Evolutionary conservation across 2,888 invertebrate species (phyloP).

Genomic region (Hydraecia micacea): DNA sequence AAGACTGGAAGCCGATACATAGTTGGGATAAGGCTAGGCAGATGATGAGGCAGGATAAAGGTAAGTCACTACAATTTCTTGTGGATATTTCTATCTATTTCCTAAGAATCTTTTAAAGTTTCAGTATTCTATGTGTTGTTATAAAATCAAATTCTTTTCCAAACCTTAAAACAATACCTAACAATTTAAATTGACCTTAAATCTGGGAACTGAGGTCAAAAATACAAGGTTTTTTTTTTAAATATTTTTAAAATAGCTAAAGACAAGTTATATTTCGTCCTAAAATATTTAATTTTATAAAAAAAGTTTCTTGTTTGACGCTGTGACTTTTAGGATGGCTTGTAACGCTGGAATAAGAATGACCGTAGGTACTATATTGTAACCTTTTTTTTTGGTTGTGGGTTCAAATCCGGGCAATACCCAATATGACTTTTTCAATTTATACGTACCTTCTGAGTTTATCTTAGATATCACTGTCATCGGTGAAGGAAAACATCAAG

Average conservation of each 20-base stretch:
- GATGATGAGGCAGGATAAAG: neutral
- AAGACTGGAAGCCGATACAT: neutral
- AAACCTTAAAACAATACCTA: conserved; percentile 55
- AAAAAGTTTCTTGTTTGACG: neutral
- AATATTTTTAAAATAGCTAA: conserved; percentile 17
- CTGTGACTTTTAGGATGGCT: neutral
- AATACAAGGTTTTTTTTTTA: conserved; percentile 50
- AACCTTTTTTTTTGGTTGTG: neutral
- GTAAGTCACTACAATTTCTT: neutral
- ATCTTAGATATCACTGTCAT: neutral
- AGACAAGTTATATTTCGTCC: neutral
- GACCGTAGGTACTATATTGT: neutral
- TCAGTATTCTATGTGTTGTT: neutral
- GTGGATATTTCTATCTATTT: neutral
- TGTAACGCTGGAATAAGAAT: neutral
- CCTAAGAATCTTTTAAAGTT: neutral
- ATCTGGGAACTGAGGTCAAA: conserved; percentile 58
- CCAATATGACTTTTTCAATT: neutral
- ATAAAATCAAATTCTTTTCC: neutral
- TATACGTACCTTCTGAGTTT: neutral
- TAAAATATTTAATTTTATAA: neutral
- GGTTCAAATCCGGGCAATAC: neutral
- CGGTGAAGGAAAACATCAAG: neutral
- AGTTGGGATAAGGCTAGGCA: neutral
- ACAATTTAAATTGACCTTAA: conserved; percentile 55